phyloP scores from a whole-genome alignment of 2,797 vertebrate genomes.

The Intellagama lesueurii region DNA sequence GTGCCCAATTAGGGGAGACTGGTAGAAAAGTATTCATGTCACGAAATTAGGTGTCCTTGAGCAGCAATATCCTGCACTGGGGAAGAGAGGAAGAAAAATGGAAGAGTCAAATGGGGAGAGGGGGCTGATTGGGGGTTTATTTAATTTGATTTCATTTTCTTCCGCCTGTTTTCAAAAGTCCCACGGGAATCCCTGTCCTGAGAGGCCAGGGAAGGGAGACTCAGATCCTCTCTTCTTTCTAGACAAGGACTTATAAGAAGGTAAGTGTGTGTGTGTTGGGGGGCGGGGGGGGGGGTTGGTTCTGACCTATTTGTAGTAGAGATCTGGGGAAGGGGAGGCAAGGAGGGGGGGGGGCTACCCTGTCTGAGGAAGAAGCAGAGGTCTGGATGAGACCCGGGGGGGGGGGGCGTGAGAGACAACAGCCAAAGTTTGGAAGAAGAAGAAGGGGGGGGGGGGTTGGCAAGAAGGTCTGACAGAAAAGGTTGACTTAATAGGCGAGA shows the following conservation, averaged over 20 bases:
- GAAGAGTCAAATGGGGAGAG: background rate
- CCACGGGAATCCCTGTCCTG: too few relatives aligned
- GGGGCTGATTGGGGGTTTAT: background rate
- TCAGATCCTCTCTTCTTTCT: background rate
- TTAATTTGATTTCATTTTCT: background rate
- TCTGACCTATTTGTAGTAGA: too few relatives aligned
- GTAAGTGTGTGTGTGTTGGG: too few relatives aligned
- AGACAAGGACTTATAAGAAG: too few relatives aligned
- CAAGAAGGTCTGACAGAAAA: background rate
- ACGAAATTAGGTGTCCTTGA: background rate
- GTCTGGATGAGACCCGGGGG: background rate
- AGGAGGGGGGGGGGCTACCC: background rate
- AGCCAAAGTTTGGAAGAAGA: background rate
- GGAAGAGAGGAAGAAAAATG: too few relatives aligned
- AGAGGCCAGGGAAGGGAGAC: background rate
- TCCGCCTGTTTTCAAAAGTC: background rate
- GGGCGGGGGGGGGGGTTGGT: background rate
- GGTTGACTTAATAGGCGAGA: too few relatives aligned
- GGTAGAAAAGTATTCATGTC: background rate
- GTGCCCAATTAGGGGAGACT: too few relatives aligned
- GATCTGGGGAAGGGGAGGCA: background rate
- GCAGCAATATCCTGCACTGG: too few relatives aligned
- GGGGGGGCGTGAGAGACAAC: background rate
- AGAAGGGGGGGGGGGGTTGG: too few relatives aligned
- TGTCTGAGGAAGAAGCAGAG: background rate